Conservation (phyloP, 1,140 invertebrate genomes). For the Ditylenchus dipsaci region DNA sequence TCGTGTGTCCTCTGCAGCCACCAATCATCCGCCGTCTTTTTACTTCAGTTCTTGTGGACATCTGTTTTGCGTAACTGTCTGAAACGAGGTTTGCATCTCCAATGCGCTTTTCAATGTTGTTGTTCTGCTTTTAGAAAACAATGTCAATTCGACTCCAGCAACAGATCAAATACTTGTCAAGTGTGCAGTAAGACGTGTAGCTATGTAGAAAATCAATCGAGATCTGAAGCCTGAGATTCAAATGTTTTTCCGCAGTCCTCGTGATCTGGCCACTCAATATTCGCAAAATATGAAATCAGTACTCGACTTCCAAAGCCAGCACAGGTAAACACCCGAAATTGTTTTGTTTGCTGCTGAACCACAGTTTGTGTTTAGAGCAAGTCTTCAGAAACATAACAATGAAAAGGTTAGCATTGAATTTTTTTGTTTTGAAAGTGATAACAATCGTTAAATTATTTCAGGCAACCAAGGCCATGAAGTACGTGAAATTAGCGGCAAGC, state of each 20-base stretch:
- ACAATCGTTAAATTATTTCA: slow-evolving; percentile 11
- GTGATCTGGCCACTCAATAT: slow-evolving; percentile 12
- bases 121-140: neutral
- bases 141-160: slow-evolving; percentile 6
- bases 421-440: neutral
- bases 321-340: neutral
- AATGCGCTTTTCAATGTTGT: neutral
- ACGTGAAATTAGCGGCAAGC: slow-evolving; percentile 7
- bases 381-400: slow-evolving; percentile 6
- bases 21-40: slow-evolving; percentile 1
- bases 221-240: slow-evolving; percentile 3
- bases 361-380: neutral
- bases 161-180: slow-evolving; percentile 2
- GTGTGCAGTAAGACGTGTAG: slow-evolving; percentile 13
- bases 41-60: slow-evolving; percentile 15
- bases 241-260: slow-evolving; percentile 11
- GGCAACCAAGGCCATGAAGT: slow-evolving; percentile 5
- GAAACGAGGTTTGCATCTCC: neutral
- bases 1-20: neutral
- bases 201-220: slow-evolving; percentile 13
- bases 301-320: slow-evolving; percentile 13
- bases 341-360: neutral
- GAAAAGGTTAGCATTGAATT: neutral
- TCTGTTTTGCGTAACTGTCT: slow-evolving; percentile 13
- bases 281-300: slow-evolving; percentile 8